A percentile compares a stretch with the other conserved stretches of the same genome.
phyloP scores from a whole-genome alignment of 2,888 invertebrate species.

The Helleia helle region DNA sequence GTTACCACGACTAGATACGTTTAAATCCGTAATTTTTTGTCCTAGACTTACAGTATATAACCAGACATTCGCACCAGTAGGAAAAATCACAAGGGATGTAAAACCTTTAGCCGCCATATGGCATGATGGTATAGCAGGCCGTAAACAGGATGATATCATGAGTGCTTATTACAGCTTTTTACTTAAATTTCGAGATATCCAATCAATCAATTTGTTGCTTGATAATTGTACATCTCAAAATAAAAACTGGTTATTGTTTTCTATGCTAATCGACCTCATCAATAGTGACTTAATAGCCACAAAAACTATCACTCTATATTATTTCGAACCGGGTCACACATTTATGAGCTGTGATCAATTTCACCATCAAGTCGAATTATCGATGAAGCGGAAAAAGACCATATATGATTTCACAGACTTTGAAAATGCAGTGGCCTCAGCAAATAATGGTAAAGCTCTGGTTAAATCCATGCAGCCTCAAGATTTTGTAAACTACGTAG shows the following conservation, averaged over 20 bases:
- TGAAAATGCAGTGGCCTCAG: not conserved
- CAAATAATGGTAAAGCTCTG: not conserved
- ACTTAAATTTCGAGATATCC: not conserved
- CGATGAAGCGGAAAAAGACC: not conserved
- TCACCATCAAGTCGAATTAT: not conserved
- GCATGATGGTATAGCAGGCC: not conserved
- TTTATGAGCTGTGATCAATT: not conserved
- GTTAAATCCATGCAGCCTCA: not conserved
- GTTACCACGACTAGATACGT: conserved; percentile 3
- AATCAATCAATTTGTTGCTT: not conserved
- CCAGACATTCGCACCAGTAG: not conserved
- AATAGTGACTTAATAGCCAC: not conserved
- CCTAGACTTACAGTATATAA: conserved; percentile 5
- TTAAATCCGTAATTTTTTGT: conserved; percentile 3
- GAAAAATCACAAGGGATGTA: not conserved
- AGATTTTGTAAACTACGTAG: not conserved
- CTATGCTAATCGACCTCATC: not conserved
- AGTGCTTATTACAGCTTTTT: not conserved
- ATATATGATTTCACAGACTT: not conserved
- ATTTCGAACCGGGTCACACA: not conserved
- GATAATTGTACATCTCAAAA: not conserved
- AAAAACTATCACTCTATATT: not conserved
- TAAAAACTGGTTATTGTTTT: not conserved
- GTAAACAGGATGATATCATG: not conserved
- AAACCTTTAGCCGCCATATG: not conserved